Evolutionary conservation across 2,888 invertebrate species (phyloP), one percentile per base, ranked within the genome.

Genomic region (Zaprionus bogoriensis): DNA sequence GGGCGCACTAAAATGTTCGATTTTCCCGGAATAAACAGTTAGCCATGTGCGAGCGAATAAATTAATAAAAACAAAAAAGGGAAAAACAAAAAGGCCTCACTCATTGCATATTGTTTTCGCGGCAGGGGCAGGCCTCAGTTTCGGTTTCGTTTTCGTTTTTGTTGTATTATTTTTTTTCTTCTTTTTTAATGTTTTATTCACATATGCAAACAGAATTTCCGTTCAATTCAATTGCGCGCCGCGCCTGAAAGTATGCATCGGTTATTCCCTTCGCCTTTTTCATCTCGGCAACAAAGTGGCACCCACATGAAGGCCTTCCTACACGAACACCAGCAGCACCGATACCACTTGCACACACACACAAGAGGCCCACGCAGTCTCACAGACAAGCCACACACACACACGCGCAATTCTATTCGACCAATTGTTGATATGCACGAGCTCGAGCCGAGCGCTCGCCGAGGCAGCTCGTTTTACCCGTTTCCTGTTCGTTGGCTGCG

Each of bases 381-480:
- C 32, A 32, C 45, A 54, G 41, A 38, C 41, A 41, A 36, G 39
- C 28, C 57, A 22, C 41, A 48, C 12, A 23, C 20, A 41, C n/a
- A 41, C 6, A 19, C 28, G 30, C 27, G 25, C 38, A 53, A 53
- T 80, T 73, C 70, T 73, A 76, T 66, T 80, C 80, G 87, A 84
- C 82, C 82, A 82, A 82, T 82, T 82, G 82, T 82, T 82, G 82
- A 87, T 87, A 86, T 80, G 70, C 87, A 83, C 83, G 84, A 83
- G 45, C 59, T 17, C 20, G 51, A 32, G 59, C 72, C 78, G 78
- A 74, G 25, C 46, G 39, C 2, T 6, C 14, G 27, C 39, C 65
- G 69, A 67, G 44, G n/a, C 47, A 23, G 36, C 53, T 77, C 72
- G 77, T 44, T 22, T 54, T 58, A 61, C 67, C 57, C 53, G 66